Base-by-base conservation (phyloP, 2,797 vertebrate species). In the Muscicapa comitata region DNA sequence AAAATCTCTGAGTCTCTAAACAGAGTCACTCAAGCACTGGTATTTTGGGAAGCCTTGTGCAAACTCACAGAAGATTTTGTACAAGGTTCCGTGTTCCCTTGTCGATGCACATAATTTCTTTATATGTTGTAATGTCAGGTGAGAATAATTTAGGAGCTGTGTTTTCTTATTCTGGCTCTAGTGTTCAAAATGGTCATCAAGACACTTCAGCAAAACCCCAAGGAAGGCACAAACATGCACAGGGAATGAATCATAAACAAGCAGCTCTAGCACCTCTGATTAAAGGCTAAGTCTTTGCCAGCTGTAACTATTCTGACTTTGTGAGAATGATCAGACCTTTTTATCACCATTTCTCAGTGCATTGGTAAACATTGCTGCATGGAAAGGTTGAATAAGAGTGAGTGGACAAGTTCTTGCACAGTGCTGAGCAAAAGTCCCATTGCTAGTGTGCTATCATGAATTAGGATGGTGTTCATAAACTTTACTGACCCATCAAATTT, bases 91-190 rank as follows among this genome's bases (percentile, higher is more conserved):
- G 0, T 14, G 14, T 37, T 83, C 28, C 37, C 19, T 66, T 51
- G 10, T 55, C 0, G 0, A 45, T 28, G 13, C 6, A 26, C 3
- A 12, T 13, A 20, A 68, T 47, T 61, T 17, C 25, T 71, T 31
- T 63, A 6, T 12, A 14, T 3, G 9, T 35, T 28, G 2, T 25
- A 55, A 31, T 4, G 7, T 5, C 50, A 20, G 13, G 9, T 10
- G 4, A 10, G 48, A 79, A 57, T 25, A 37, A 67, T 50, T 71
- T 31, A 54, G 45, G 47, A 58, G 9, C 3, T 50, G 3, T 3
- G 2, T 29, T 82, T 51, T 37, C 16, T 61, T 73, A 20, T 57
- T 77, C 24, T 43, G 65, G 8, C 37, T 59, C 12, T 23, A 47
- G 9, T 19, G 11, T 38, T 57, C 29, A 24, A 57, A 68, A 75